Conservation (phyloP, 2,888 invertebrate genomes). For the Ypsolopha sequella region DNA sequence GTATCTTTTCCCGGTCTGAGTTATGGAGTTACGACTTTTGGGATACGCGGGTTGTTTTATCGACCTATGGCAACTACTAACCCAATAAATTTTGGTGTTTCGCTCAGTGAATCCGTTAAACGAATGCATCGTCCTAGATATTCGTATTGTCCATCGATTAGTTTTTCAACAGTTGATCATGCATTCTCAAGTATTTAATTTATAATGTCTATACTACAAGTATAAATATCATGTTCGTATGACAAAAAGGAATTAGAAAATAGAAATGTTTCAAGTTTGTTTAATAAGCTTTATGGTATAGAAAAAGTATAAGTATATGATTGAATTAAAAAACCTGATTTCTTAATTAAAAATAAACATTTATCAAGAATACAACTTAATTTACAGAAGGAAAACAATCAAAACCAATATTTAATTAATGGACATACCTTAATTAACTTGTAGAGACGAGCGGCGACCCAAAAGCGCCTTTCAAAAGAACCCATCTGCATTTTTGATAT, state of each 20-base stretch:
- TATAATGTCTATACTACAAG: too few species aligned
- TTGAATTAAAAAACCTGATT: too few species aligned
- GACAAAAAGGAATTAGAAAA: too few species aligned
- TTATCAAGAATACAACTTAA: slow-evolving; percentile 49
- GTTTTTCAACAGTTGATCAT: neutral
- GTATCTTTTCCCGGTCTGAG: slow-evolving; percentile 43
- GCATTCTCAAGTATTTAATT: too few species aligned
- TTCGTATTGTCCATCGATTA: slow-evolving; percentile 13
- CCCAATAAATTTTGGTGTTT: slow-evolving; percentile 71
- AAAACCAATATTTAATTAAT: slow-evolving; percentile 66
- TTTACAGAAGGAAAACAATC: slow-evolving; percentile 58
- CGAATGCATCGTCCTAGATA: slow-evolving; percentile 68
- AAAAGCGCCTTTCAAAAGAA: slow-evolving; percentile 58
- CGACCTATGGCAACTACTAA: slow-evolving; percentile 70
- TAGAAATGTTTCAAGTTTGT: too few species aligned
- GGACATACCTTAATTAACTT: slow-evolving; percentile 69
- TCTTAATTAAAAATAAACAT: slow-evolving; percentile 14
- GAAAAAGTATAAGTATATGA: too few species aligned
- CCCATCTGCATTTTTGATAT: slow-evolving; percentile 68
- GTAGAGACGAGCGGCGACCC: slow-evolving; percentile 49
- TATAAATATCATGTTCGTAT: too few species aligned
- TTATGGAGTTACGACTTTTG: slow-evolving; percentile 52
- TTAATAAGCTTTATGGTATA: too few species aligned
- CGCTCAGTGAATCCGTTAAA: slow-evolving; percentile 63
- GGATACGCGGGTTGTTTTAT: slow-evolving; percentile 51